Percentiles rank a stretch among this genome's conserved stretches.
These are phyloP conservation scores for Centruroides sculpturatus DNA, from an alignment of 1,140 invertebrate genomes.

Conservation along the genomic window DNA sequence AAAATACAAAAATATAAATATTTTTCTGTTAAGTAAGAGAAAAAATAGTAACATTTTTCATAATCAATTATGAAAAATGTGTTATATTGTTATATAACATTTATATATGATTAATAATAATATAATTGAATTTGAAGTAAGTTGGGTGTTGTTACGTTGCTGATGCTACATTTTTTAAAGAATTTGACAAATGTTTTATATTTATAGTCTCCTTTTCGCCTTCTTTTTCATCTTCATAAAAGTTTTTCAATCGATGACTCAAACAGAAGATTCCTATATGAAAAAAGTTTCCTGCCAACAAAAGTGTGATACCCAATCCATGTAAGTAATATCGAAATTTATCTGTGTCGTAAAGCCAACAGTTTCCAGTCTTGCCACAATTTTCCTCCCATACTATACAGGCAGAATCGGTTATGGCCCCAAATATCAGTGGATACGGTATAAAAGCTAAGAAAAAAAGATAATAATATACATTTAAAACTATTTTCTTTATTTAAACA, in stretches of 20 bases:
- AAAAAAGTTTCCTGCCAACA: not conserved
- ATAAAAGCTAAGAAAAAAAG: constrained; percentile 22
- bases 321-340: constrained; percentile 22
- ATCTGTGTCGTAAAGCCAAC: constrained; percentile 26
- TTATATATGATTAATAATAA: too few species aligned
- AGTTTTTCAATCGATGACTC: not conserved
- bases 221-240: not conserved
- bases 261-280: not conserved
- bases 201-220: not conserved
- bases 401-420: constrained; percentile 23
- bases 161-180: too few species aligned
- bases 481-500: too few species aligned
- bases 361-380: constrained; percentile 26
- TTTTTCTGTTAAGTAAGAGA: too few species aligned
- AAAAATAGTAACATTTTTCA: too few species aligned
- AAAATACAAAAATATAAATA: too few species aligned
- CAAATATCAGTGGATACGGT: constrained; percentile 28
- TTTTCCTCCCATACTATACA: constrained; percentile 26
- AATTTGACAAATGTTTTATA: not conserved
- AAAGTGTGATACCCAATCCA: not conserved
- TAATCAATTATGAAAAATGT: too few species aligned
- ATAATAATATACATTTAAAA: not conserved
- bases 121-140: too few species aligned
- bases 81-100: too few species aligned
- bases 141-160: too few species aligned